Evolutionary conservation across 2,797 vertebrate species (phyloP), one percentile per base, ranked within the genome.

Genomic region (Chiroxiphia lanceolata): DNA sequence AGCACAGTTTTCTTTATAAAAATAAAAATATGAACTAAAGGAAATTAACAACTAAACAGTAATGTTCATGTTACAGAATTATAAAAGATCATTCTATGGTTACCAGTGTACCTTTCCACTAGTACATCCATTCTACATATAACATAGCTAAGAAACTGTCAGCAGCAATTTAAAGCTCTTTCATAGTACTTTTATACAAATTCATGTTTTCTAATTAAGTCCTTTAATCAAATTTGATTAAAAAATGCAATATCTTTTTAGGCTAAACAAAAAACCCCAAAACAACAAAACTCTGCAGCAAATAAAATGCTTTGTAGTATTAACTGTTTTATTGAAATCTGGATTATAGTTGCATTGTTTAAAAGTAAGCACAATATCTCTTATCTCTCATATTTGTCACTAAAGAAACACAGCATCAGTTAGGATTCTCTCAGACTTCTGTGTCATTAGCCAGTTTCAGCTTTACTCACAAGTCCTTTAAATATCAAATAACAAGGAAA

Each of bases 1-100:
- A 47, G 2, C 3, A 57, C 0, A 1, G 5, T 34, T 67, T 57
- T 79, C 4, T 71, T 51, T 4, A 40, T 15, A 18, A 13, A 29
- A 20, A 17, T 11, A 48, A 54, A 40, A 33, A 31, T 3, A 26
- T 16, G 9, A 64, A 33, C 4, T 14, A 33, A 13, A 26, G 0
- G 19, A 26, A 21, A 16, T 2, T 18, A 36, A 76, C 8, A 48
- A 40, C 2, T 27, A 38, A 75, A n/a, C 7, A 44, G 3, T 18
- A 40, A 67, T 27, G 1, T 25, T 78, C 11, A 40, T 23, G 4
- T 72, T 70, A 25, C 13, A 60, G 57, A 65, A 6, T 51, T 42
- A 56, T 21, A 80, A 77, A 81, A 53, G 0, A 4, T 25, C 60
- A 23, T 25, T 74, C 15, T 67, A 1, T 45, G 5, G 11, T 48